A percentile compares a stretch with the other conserved stretches of the same genome.
phyloP scores from a whole-genome alignment of 53 echinoderm and acorn worm genomes.

The Antedon mediterranea region DNA sequence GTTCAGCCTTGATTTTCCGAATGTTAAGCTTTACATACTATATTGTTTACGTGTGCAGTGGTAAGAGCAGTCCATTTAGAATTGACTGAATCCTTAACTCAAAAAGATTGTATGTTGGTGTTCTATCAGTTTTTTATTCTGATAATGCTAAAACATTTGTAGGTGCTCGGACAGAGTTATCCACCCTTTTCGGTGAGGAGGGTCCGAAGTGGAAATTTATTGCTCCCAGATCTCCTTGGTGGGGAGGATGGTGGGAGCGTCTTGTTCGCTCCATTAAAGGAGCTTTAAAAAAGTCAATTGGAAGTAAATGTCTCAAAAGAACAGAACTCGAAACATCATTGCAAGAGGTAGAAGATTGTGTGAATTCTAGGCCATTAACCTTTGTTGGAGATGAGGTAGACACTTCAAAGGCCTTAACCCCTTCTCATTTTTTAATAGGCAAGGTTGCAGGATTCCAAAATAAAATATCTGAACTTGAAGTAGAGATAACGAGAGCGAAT shows the following conservation, averaged over 20 bases:
- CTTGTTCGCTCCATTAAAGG: constrained; percentile 10
- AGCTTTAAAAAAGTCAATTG: constrained; percentile 4
- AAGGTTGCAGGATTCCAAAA: background rate
- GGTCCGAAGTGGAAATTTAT: background rate
- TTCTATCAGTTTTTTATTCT: constrained; percentile 6
- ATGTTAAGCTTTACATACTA: constrained; percentile 9
- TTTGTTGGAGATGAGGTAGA: constrained; percentile 14
- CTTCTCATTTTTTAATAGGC: background rate
- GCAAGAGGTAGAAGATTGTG: constrained; percentile 7
- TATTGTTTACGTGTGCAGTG: constrained; percentile 7
- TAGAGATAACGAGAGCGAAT: background rate
- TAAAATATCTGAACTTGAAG: constrained; percentile 1
- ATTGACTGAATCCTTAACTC: constrained; percentile 2
- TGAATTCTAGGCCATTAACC: constrained; percentile 8
- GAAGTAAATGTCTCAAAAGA: constrained; percentile 4
- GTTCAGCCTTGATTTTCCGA: constrained; percentile 14
- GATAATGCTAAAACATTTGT: constrained; percentile 9
- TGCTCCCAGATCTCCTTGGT: constrained; percentile 5
- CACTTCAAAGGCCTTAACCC: background rate
- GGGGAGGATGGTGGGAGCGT: constrained; percentile 20
- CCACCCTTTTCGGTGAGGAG: background rate
- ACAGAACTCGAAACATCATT: constrained; percentile 12
- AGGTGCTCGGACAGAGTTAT: background rate
- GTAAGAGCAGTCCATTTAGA: constrained; percentile 5
- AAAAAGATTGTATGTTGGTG: background rate